A percentile compares a stretch with the other conserved stretches of the same genome.
phyloP scores from a whole-genome alignment of 2,888 invertebrate genomes.

The Tenthredo scrophulariae region DNA sequence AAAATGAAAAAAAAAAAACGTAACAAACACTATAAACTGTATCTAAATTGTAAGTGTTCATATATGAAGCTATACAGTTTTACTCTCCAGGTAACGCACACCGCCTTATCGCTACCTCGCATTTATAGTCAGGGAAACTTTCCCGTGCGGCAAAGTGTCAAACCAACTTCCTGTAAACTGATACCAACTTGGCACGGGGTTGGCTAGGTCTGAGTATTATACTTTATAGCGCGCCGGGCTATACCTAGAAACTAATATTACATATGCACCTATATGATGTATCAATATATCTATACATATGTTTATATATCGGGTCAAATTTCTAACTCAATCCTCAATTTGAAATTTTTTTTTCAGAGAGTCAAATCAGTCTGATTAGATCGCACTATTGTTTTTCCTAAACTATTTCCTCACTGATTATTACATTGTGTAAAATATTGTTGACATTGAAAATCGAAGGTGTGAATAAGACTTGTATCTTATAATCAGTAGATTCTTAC shows the following conservation, averaged over 20 bases:
- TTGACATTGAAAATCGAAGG: no score
- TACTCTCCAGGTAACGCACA: neutral
- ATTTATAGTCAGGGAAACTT: constrained; percentile 8
- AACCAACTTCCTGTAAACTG: constrained; percentile 31
- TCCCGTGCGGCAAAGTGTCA: neutral
- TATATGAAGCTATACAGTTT: neutral
- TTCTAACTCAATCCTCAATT: neutral
- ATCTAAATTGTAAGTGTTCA: neutral
- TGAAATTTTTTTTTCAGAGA: neutral
- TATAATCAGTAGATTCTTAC: no score
- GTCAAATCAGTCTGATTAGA: no score
- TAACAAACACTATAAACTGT: neutral
- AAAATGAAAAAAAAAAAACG: neutral
- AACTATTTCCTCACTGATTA: no score
- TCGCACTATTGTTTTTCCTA: no score
- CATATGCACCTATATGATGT: no score
- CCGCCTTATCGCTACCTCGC: constrained; percentile 4
- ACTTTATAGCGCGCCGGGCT: neutral
- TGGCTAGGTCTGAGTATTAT: neutral
- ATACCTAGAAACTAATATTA: neutral
- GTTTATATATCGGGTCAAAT: no score
- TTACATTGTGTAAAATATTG: no score
- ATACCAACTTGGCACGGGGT: constrained; percentile 24
- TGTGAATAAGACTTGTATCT: no score
- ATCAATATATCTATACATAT: no score